These are phyloP conservation scores for Paedocypris sp. DNA, from an alignment of 2,113 vertebrate genomes.

Conservation along the genomic window DNA sequence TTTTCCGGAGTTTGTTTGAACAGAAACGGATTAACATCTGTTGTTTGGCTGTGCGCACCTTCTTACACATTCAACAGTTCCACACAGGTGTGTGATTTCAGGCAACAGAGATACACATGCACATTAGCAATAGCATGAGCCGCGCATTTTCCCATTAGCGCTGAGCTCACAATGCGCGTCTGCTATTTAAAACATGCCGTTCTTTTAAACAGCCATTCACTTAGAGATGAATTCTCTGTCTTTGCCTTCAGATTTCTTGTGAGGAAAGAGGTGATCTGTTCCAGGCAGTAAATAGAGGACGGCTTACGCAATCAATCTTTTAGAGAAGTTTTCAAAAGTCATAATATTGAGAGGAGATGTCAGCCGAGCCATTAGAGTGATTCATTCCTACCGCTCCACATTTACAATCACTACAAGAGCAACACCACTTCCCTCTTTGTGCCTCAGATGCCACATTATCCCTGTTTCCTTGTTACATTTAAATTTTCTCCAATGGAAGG, in stretches of 20 bases:
- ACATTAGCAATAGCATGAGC: slow-evolving; percentile 1
- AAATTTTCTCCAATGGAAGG: slow-evolving; percentile 61
- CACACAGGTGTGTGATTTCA: neutral
- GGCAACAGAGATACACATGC: slow-evolving; percentile 2
- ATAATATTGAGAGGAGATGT: slow-evolving; percentile 69
- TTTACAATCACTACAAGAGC: slow-evolving; percentile 66
- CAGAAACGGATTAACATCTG: slow-evolving; percentile 6
- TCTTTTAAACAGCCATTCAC: neutral
- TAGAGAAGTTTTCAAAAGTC: slow-evolving; percentile 57
- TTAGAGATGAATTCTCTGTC: neutral
- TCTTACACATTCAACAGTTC: slow-evolving; percentile 3
- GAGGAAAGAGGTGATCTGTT: slow-evolving; percentile 31
- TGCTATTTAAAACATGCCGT: neutral
- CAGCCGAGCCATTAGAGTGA: slow-evolving; percentile 69
- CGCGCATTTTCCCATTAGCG: neutral
- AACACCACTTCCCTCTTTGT: slow-evolving; percentile 55
- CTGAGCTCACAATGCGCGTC: neutral
- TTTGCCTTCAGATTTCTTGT: neutral
- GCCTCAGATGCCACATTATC: slow-evolving; percentile 62
- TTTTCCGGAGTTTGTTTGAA: neutral
- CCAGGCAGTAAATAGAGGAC: slow-evolving; percentile 61
- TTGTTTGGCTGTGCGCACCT: neutral
- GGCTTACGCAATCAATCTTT: slow-evolving; percentile 69
- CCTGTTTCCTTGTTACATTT: slow-evolving; percentile 64
- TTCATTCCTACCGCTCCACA: slow-evolving; percentile 68